Base-by-base conservation (phyloP, 2,888 invertebrate genomes). In the Volucella inflata region DNA sequence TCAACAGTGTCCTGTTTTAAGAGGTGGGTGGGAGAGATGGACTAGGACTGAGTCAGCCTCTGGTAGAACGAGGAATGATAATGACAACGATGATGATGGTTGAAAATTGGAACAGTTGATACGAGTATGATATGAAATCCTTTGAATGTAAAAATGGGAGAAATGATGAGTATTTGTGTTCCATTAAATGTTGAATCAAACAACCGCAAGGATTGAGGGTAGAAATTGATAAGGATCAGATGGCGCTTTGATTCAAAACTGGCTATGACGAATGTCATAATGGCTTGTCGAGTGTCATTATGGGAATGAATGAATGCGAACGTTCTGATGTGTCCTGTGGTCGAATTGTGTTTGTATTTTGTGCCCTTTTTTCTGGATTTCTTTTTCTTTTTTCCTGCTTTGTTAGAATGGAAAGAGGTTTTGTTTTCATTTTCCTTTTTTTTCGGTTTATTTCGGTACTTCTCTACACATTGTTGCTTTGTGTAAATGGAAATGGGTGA, bases 221-320 rank as follows among this genome's bases (percentile, higher is more conserved):
- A 72, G 60, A 84, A 77, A 81, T 85, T 85, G 85, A 85, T 85
- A 85, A 85, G 76, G 81, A 85, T 85, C 85, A 76, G 85, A 53
- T 81, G 81, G 67, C 46, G 72, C 75, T 85, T 81, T 85, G 81
- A 85, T 85, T 85, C 71, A 53, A 72, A 77, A 72, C 71, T 77
- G 72, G 53, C 67, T 81, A 76, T 81, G 85, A 85, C 72, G 81
- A 85, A 85, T 85, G 76, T 77, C 81, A 68, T 81, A 72, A 85
- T 85, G 76, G 67, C 62, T 72, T 36, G 50, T 71, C n/a, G 70
- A 78, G 65, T 80, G 70, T 51, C 75, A 71, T 70, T 79, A 74
- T 74, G 60, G 36, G 38, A 72, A 84, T 84, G 55, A 79, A 70
- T 65, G 16, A 11, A 70, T 65, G 16, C 11, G 62, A 64, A 40